phyloP scores from a whole-genome alignment of 2,888 invertebrate genomes.

The Philonicus albiceps region DNA sequence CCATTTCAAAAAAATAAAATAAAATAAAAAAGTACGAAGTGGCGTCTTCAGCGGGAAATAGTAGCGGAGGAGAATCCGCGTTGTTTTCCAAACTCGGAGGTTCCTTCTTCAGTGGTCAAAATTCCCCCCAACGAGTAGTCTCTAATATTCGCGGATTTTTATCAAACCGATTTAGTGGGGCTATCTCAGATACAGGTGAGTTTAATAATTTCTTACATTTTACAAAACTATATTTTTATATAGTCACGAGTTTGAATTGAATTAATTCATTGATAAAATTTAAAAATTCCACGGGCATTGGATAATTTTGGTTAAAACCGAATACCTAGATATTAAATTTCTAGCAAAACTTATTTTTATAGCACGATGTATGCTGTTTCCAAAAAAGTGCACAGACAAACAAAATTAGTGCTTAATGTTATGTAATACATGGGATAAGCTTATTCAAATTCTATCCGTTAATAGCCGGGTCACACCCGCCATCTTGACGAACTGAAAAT shows the following conservation, averaged over 20 bases:
- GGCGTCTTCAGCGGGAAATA: slow-evolving; percentile 63
- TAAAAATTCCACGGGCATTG: neutral
- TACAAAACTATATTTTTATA: neutral
- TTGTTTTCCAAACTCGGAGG: slow-evolving; percentile 73
- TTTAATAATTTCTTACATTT: neutral
- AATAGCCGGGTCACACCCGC: neutral
- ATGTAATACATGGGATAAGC: neutral
- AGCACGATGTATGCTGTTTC: neutral
- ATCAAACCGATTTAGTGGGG: slow-evolving; percentile 73
- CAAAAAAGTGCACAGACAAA: neutral
- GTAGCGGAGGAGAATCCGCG: slow-evolving; percentile 68
- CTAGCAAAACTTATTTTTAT: neutral
- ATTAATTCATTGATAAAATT: neutral
- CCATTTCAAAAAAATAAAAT: slow-evolving; percentile 46
- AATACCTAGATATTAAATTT: neutral
- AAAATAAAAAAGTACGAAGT: slow-evolving; percentile 54
- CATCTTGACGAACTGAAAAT: neutral
- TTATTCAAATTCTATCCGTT: neutral
- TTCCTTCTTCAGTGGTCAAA: slow-evolving; percentile 74
- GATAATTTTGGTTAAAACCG: neutral
- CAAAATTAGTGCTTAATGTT: neutral
- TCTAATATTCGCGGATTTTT: slow-evolving; percentile 78
- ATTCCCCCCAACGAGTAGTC: slow-evolving; percentile 75
- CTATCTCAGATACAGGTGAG: slow-evolving; percentile 78
- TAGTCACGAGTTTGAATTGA: neutral